Conservation (phyloP, 2,797 vertebrate species). For the Esox lucius region DNA sequence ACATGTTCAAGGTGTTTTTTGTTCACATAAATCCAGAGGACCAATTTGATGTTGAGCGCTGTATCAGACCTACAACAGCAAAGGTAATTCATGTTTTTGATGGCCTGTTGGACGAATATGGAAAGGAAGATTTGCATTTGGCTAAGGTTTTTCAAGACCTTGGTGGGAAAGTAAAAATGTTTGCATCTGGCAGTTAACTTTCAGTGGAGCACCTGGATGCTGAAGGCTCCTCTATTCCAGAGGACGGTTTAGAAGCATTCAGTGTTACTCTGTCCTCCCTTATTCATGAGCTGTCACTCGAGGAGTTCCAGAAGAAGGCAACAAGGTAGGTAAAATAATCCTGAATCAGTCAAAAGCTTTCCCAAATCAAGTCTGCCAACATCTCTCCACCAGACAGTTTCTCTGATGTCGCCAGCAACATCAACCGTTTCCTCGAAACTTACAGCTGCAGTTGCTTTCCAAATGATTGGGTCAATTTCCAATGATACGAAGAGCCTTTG, state of each 20-base stretch:
- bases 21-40: too few species aligned
- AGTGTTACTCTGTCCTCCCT: neutral
- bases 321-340: neutral
- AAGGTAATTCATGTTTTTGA: too few species aligned
- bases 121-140: neutral
- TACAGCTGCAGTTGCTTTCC: neutral
- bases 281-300: neutral
- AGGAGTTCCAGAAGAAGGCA: neutral
- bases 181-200: too few species aligned
- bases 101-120: too few species aligned
- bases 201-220: too few species aligned
- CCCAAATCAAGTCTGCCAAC: neutral
- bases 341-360: neutral
- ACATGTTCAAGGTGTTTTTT: too few species aligned
- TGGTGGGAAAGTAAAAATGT: too few species aligned
- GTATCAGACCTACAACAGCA: too few species aligned
- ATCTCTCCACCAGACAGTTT: neutral
- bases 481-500: neutral
- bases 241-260: too few species aligned
- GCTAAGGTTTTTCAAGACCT: too few species aligned
- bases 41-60: too few species aligned
- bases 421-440: neutral
- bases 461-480: neutral
- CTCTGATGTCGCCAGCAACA: neutral
- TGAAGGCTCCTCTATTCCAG: too few species aligned